phyloP scores from a whole-genome alignment of 2,888 invertebrate genomes.

The Strigamia transsilvanica region DNA sequence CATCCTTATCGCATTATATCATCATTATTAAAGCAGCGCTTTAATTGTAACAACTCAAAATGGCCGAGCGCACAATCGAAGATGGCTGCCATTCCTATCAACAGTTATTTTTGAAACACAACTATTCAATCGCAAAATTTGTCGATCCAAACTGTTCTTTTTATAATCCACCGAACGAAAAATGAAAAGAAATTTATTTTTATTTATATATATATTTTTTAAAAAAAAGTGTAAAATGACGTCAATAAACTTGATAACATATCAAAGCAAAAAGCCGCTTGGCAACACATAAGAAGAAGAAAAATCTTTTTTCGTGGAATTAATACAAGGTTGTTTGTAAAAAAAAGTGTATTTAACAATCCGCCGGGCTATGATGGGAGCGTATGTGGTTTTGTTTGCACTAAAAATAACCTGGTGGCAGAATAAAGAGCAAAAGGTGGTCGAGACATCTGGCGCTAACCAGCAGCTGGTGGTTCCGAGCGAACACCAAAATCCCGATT shows the following conservation, averaged over 20 bases:
- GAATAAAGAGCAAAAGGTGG: slow-evolving; percentile 22
- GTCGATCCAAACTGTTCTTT: not conserved
- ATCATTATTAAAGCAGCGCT: slow-evolving; percentile 18
- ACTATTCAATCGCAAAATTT: not conserved
- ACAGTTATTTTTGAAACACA: slow-evolving; percentile 11
- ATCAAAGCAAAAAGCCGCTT: slow-evolving; percentile 18
- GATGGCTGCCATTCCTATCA: slow-evolving; percentile 11
- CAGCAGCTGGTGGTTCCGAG: slow-evolving; percentile 20
- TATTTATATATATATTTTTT: too few species aligned
- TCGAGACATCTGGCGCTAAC: not conserved
- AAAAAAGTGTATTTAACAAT: not conserved
- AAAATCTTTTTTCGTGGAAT: not conserved
- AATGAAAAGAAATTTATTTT: not conserved
- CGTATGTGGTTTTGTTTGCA: not conserved
- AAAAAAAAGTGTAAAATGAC: not conserved
- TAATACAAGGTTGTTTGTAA: not conserved
- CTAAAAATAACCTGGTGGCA: not conserved
- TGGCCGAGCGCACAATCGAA: not conserved
- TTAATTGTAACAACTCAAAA: slow-evolving; percentile 24
- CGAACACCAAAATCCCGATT: not conserved
- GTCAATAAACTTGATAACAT: slow-evolving; percentile 5
- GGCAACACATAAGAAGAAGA: not conserved
- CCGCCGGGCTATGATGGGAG: not conserved
- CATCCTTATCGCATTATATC: not conserved
- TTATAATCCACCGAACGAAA: not conserved